Evolutionary conservation across 2,797 vertebrate species (phyloP).

Genomic region (Balearica regulorum): DNA sequence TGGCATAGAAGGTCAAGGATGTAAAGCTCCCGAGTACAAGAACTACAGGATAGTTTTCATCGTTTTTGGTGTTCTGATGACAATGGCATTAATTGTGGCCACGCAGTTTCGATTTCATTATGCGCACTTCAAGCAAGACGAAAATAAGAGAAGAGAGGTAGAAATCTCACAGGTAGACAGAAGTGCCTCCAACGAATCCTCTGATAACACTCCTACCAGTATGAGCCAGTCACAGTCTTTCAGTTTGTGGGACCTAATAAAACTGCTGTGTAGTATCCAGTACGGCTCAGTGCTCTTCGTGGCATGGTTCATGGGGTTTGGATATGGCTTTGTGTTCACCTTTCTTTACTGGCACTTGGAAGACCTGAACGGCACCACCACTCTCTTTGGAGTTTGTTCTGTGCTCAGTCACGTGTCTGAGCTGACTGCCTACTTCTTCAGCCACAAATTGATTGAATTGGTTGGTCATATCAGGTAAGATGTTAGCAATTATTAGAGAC

Average conservation of each 20-base stretch:
- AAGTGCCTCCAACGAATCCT: slow-evolving; percentile 61
- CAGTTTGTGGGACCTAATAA: slow-evolving; percentile 81
- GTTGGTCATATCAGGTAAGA: slow-evolving; percentile 94
- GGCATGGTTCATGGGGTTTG: slow-evolving; percentile 99
- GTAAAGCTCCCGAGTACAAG: slow-evolving; percentile 82
- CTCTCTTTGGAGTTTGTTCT: slow-evolving; percentile 94
- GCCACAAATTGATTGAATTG: slow-evolving; percentile 96
- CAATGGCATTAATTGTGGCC: slow-evolving; percentile 85
- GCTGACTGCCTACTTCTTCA: slow-evolving; percentile 93
- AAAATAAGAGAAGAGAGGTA: slow-evolving; percentile 64
- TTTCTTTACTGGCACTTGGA: slow-evolving; percentile 98
- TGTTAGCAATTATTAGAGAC: neutral
- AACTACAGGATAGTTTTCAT: slow-evolving; percentile 96
- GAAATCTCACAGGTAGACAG: slow-evolving; percentile 73
- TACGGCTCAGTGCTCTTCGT: slow-evolving; percentile 94
- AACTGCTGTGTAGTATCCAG: slow-evolving; percentile 88
- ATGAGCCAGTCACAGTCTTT: slow-evolving; percentile 53
- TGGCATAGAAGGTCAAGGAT: slow-evolving; percentile 79
- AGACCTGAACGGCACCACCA: slow-evolving; percentile 92
- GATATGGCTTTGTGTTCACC: slow-evolving; percentile 97
- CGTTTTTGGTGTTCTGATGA: slow-evolving; percentile 93
- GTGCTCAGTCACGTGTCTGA: slow-evolving; percentile 93
- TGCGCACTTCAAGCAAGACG: slow-evolving; percentile 65
- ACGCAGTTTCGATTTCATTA: slow-evolving; percentile 93
- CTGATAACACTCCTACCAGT: slow-evolving; percentile 65